Conservation (phyloP, 2,888 invertebrate genomes). For the Drosophila mayaguana region DNA sequence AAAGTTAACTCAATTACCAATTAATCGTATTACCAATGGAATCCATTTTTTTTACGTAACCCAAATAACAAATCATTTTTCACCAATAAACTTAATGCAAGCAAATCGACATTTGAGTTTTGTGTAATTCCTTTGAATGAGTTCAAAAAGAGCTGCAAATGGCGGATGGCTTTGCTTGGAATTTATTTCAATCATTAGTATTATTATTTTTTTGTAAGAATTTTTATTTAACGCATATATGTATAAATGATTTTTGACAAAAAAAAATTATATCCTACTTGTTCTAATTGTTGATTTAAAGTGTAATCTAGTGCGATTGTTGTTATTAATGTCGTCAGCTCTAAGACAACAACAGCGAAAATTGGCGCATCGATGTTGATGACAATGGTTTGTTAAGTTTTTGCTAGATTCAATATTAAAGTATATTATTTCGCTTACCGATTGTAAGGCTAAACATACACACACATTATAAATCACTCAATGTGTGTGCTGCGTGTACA, state of each 20-base stretch:
- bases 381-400: constrained; percentile 23
- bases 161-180: neutral
- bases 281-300: constrained; percentile 36
- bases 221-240: constrained; percentile 42
- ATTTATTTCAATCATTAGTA: neutral
- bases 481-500: neutral
- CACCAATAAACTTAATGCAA: constrained; percentile 2
- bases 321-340: constrained; percentile 1
- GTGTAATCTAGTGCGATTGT: constrained; percentile 21
- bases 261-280: constrained; percentile 31
- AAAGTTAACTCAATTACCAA: constrained; percentile 35
- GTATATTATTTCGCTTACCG: neutral
- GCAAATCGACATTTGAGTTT: neutral
- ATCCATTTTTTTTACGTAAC: neutral
- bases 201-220: constrained; percentile 36
- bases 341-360: constrained; percentile 13
- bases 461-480: neutral
- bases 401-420: constrained; percentile 28
- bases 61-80: constrained; percentile 15
- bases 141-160: neutral
- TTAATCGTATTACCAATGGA: neutral
- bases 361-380: constrained; percentile 16
- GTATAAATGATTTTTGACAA: constrained; percentile 17
- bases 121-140: neutral
- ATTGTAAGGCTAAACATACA: neutral